Evolutionary conservation across 2,797 vertebrate genomes (phyloP).

Genomic region (Brotula barbata): DNA sequence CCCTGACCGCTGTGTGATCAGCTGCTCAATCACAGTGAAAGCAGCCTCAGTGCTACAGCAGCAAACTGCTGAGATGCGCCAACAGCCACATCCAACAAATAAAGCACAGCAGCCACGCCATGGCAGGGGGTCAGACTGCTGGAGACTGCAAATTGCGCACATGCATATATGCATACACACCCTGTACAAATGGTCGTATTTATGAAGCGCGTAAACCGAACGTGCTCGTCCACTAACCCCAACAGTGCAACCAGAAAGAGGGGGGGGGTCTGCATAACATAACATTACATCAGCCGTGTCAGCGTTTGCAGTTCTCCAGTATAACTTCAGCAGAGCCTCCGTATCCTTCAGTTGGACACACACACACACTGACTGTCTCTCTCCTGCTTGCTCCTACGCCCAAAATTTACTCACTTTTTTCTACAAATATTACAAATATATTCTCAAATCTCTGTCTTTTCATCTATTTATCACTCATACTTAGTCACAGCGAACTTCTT

Average conservation of each 20-base stretch:
- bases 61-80: slow-evolving; percentile 13
- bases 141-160: slow-evolving; percentile 4
- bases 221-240: not conserved
- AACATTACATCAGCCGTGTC: too few species aligned
- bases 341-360: too few species aligned
- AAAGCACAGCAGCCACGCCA: not conserved
- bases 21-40: slow-evolving; percentile 44
- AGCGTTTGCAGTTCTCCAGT: too few species aligned
- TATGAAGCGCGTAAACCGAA: not conserved
- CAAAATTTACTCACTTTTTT: too few species aligned
- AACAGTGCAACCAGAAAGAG: not conserved
- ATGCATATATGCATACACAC: slow-evolving; percentile 8
- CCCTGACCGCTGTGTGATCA: slow-evolving; percentile 24
- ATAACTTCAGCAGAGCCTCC: too few species aligned
- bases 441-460: too few species aligned
- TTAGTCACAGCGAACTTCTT: too few species aligned
- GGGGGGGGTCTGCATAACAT: too few species aligned
- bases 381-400: too few species aligned
- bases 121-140: not conserved
- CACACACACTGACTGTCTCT: too few species aligned
- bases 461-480: too few species aligned
- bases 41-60: slow-evolving; percentile 19
- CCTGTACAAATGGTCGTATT: slow-evolving; percentile 4
- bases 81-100: not conserved
- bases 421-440: too few species aligned